A percentile compares a stretch with the other conserved stretches of the same genome.
phyloP scores from a whole-genome alignment of 92 coral and sea anemone species.

The Meandrina meandrites region DNA sequence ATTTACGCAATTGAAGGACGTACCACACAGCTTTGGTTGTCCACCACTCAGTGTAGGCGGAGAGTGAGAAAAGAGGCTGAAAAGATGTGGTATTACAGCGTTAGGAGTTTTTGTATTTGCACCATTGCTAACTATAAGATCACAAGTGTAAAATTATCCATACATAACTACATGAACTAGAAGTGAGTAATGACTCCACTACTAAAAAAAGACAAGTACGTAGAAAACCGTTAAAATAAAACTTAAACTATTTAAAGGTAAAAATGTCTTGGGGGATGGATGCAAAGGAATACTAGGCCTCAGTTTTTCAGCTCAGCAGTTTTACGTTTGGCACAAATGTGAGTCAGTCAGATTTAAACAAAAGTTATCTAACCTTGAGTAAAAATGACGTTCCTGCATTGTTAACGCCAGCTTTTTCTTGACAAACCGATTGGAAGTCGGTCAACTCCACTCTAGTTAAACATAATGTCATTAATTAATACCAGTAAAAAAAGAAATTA shows the following conservation, averaged over 20 bases:
- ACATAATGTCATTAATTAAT: neutral
- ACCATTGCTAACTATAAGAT: neutral
- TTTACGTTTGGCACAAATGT: neutral
- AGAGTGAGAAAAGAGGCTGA: constrained; percentile 82
- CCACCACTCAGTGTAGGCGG: constrained; percentile 93
- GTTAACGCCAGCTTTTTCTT: constrained; percentile 55
- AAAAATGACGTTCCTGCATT: constrained; percentile 53
- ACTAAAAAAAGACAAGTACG: too few relatives aligned
- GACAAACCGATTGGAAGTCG: constrained; percentile 77
- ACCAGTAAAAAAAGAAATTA: neutral
- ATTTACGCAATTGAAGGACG: neutral
- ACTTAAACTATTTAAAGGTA: neutral
- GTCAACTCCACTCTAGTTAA: constrained; percentile 62
- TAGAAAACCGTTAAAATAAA: too few relatives aligned
- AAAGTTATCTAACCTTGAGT: constrained; percentile 7
- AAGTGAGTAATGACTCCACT: too few relatives aligned
- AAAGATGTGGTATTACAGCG: neutral
- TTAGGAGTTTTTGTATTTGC: neutral
- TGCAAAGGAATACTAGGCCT: too few relatives aligned
- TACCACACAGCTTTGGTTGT: constrained; percentile 86
- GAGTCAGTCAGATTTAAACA: neutral
- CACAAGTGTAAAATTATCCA: too few relatives aligned
- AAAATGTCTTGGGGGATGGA: too few relatives aligned
- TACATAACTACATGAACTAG: too few relatives aligned
- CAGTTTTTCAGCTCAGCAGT: neutral